A percentile compares a stretch with the other conserved stretches of the same genome.
These are phyloP conservation scores for Aphelenchoides besseyi DNA, from an alignment of 1,140 invertebrate genomes.

Conservation along the genomic window DNA sequence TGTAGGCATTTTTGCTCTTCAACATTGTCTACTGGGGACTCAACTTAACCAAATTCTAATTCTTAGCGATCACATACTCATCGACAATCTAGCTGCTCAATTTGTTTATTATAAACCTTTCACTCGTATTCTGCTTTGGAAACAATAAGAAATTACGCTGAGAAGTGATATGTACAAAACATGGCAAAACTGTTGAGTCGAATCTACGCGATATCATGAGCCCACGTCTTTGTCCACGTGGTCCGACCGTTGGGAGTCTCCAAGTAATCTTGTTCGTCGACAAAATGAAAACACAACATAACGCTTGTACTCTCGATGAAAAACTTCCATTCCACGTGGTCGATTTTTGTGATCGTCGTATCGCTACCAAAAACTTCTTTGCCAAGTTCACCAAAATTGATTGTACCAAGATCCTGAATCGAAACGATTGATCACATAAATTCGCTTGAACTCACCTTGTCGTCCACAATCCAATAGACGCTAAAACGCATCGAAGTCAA, in stretches of 20 bases:
- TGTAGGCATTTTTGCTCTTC: conserved; percentile 73
- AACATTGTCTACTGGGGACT: conserved; percentile 79
- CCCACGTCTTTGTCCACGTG: neutral
- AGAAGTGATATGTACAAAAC: no score
- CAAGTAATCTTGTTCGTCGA: neutral
- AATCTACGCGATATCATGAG: neutral
- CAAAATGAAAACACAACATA: neutral
- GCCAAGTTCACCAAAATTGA: neutral
- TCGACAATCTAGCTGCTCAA: no score
- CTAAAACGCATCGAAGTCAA: neutral
- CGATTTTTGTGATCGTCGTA: neutral
- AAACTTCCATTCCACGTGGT: conserved; percentile 1
- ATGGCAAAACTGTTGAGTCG: no score
- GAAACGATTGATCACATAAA: neutral
- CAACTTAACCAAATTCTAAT: conserved; percentile 37
- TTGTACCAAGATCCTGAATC: neutral
- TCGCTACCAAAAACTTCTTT: neutral
- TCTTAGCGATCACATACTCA: no score
- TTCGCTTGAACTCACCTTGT: neutral
- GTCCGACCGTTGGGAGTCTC: neutral
- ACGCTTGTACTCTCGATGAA: neutral
- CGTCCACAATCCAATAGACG: conserved; percentile 13
- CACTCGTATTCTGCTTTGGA: no score
- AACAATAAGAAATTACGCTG: no score
- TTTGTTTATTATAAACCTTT: no score